phyloP scores from a whole-genome alignment of 2,888 invertebrate genomes.

The Lysandra bellargus region DNA sequence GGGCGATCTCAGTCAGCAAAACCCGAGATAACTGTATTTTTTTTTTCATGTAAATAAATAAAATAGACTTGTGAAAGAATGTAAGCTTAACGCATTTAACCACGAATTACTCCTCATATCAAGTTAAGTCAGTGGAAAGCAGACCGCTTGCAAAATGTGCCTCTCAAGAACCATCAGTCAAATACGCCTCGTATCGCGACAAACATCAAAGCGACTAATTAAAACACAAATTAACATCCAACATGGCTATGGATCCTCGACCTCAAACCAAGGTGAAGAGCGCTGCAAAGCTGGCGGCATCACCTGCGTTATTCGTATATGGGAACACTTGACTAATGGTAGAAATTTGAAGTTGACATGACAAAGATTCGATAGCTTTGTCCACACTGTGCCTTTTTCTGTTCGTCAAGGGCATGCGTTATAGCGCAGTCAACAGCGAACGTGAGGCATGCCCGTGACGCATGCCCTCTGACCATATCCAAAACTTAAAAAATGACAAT shows the following conservation, averaged over 20 bases:
- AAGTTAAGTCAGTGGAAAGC: background rate
- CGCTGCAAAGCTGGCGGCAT: background rate
- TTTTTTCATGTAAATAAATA: background rate
- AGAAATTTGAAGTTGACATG: background rate
- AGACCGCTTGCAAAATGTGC: background rate
- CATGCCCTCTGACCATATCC: too few species aligned
- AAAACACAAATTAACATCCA: background rate
- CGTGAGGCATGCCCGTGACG: too few species aligned
- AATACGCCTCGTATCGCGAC: background rate
- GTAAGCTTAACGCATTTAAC: background rate
- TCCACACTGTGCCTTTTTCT: too few species aligned
- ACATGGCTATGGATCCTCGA: background rate
- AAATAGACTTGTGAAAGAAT: background rate
- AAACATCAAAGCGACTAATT: background rate
- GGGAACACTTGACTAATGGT: background rate
- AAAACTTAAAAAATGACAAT: too few species aligned
- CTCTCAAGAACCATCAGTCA: background rate
- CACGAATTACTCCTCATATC: background rate
- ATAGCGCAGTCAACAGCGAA: too few species aligned
- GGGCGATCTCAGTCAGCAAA: too few species aligned
- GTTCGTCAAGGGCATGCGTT: too few species aligned
- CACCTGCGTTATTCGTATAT: background rate
- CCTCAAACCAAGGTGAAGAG: slow-evolving; percentile 2
- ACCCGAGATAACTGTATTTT: background rate
- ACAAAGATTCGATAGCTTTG: background rate